Base-by-base conservation (phyloP, 2,797 vertebrate genomes). In the Lutjanus argentimaculatus region DNA sequence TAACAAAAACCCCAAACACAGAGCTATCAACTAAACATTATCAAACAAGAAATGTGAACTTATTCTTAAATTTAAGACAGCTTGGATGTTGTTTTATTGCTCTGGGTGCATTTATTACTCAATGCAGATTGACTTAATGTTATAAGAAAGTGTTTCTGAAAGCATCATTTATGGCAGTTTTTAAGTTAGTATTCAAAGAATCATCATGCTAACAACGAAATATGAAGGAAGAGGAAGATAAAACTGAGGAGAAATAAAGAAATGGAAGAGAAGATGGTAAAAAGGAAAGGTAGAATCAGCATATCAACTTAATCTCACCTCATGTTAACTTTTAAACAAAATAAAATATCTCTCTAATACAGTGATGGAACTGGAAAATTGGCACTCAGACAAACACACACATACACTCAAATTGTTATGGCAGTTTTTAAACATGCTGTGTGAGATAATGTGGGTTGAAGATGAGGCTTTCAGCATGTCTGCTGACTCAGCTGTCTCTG, bases 401-500 rank as follows among this genome's bases (percentile, higher is more conserved):
- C 55, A 61, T 63, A 57, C 43, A 42, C 62, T 59, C 12, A 63
- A 55, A 80, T 46, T 82, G 78, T 83, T 87, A 75, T 78, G 69
- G 69, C 73, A 84, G 51, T 73, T 87, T 77, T 85, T 83, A 84
- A 90, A 88, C 83, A 84, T 53, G 45, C 55, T 68, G 56, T 77
- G 58, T 65, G 79, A 83, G 72, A 75, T 76, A 81, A 87, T 84
- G 83, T 78, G 51, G 14, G 43, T 45, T 79, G 52, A 75, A 83
- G 45, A 84, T 75, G 79, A 85, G 78, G 66, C 83, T 63, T 75
- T 87, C 77, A 83, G 77, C 36, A 16, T 80, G 82, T 89, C 57
- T 80, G 80, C 85, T 80, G 79, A 89, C 75, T 79, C 67, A 46
- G 52, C 66, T 0, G 42, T 77, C 70, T 82, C 63, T 67, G 71